These are phyloP conservation scores for Leguminivora glycinivorella DNA, from an alignment of 1,140 invertebrate species.

Conservation along the genomic window DNA sequence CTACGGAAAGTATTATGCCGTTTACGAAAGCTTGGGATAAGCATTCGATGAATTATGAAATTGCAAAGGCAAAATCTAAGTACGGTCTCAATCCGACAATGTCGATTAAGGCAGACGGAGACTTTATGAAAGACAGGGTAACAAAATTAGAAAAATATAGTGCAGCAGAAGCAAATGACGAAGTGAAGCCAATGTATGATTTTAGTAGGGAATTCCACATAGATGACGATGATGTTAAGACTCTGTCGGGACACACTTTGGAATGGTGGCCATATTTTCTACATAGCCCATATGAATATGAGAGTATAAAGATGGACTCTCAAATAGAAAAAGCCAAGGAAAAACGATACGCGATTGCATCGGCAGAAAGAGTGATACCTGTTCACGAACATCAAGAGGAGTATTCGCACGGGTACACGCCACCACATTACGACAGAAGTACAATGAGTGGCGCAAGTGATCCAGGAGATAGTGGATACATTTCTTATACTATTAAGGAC, in stretches of 20 bases:
- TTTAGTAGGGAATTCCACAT: slow-evolving; percentile 38
- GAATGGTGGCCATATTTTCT: slow-evolving; percentile 59
- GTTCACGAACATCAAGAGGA: slow-evolving; percentile 55
- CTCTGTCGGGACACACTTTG: slow-evolving; percentile 46
- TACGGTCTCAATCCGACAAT: slow-evolving; percentile 35
- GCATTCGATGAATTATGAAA: slow-evolving; percentile 35
- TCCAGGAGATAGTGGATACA: slow-evolving; percentile 25
- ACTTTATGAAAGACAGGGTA: slow-evolving; percentile 41
- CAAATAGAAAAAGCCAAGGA: slow-evolving; percentile 58
- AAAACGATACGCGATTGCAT: slow-evolving; percentile 48
- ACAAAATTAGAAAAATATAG: slow-evolving; percentile 36
- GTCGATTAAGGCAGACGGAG: slow-evolving; percentile 34
- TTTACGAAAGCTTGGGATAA: slow-evolving; percentile 14
- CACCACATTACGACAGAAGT: neutral
- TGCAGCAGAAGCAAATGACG: slow-evolving; percentile 34
- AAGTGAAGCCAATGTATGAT: slow-evolving; percentile 36
- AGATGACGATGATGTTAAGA: slow-evolving; percentile 60
- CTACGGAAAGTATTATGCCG: slow-evolving; percentile 19
- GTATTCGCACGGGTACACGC: slow-evolving; percentile 19
- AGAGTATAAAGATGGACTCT: slow-evolving; percentile 42
- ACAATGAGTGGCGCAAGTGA: slow-evolving; percentile 47
- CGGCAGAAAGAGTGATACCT: slow-evolving; percentile 49
- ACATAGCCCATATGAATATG: slow-evolving; percentile 54
- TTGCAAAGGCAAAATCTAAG: slow-evolving; percentile 36
- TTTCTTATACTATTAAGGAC: slow-evolving; percentile 61